phyloP scores from a whole-genome alignment of 2,797 vertebrate genomes.

The Eurystomus glaucurus region DNA sequence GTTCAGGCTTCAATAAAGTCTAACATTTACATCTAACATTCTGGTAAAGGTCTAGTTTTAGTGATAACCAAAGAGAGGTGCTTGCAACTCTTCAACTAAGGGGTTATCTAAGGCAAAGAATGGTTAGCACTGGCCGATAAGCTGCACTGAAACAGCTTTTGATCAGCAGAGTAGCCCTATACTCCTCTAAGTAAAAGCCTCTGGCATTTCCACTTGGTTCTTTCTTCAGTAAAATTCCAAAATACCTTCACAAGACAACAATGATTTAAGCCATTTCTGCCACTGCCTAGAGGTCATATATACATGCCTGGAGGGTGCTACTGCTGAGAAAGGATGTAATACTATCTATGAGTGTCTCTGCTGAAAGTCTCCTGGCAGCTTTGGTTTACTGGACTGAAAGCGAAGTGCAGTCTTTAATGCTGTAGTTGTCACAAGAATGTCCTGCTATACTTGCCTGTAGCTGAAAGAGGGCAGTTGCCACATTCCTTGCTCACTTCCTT shows the following conservation, averaged over 20 bases:
- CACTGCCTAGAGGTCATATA: neutral
- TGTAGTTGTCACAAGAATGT: conserved; percentile 4
- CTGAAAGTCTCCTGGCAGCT: neutral
- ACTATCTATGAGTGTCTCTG: neutral
- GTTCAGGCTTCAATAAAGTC: neutral
- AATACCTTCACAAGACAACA: neutral
- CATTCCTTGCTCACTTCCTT: conserved; percentile 52
- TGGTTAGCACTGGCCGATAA: neutral
- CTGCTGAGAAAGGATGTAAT: neutral
- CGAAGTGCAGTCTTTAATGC: neutral
- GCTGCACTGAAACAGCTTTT: neutral
- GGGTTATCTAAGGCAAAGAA: neutral
- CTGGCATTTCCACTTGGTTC: neutral
- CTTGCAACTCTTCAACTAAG: neutral
- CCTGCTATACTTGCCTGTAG: conserved; percentile 60
- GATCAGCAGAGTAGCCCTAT: neutral
- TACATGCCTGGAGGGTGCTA: neutral
- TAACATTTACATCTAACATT: neutral
- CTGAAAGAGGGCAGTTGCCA: conserved; percentile 51
- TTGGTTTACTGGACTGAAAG: neutral
- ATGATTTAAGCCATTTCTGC: neutral
- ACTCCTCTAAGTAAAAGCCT: neutral
- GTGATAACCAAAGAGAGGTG: neutral
- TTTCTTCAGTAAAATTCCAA: neutral
- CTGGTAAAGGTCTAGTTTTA: neutral